Evolutionary conservation across 1,140 invertebrate species (phyloP), one percentile per base, ranked within the genome.

Genomic region (Papilio polyxenes): DNA sequence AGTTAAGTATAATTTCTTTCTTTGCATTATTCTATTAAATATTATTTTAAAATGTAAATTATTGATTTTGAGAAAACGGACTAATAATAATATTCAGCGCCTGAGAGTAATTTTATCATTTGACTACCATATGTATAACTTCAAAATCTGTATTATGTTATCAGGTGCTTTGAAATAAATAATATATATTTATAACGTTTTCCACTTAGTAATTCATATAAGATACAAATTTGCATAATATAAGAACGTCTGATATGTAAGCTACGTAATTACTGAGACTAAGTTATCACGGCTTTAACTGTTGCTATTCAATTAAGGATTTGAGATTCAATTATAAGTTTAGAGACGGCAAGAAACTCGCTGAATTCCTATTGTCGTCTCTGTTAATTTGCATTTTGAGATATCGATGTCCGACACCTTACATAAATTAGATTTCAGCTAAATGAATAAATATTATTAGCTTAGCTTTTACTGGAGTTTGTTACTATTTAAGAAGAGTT

Each of bases 261-360:
- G 48, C 51, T 77, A 31, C 15, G 23, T 53, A 31, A 85, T 84
- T 85, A 83, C 85, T 83, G 81, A 86, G 85, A 83, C 85, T 85
- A 81, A 87, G 86, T 91, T 85, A 89, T 87, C 85, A 85, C 83
- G 84, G 87, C 85, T 89, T 87, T 86, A 84, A 89, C 86, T 90
- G 89, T 88, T 89, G 89, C 89, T 88, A 87, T 90, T 90, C 88
- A 88, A 90, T 89, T 91, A 89, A 84, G 87, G 85, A 91, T 87
- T 91, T 85, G 82, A 85, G 84, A 89, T 90, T 89, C 89, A 91
- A 91, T 91, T 91, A 91, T 90, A 91, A 91, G 89, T 91, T 91
- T 89, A 83, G 86, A 91, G 86, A 85, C 83, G 69, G 84, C 79
- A 81, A 81, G 81, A 75, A 85, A 81, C 82, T 87, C 82, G 75